Evolutionary conservation across 1,140 invertebrate genomes (phyloP).

Genomic region (Amphibalanus amphitrite): DNA sequence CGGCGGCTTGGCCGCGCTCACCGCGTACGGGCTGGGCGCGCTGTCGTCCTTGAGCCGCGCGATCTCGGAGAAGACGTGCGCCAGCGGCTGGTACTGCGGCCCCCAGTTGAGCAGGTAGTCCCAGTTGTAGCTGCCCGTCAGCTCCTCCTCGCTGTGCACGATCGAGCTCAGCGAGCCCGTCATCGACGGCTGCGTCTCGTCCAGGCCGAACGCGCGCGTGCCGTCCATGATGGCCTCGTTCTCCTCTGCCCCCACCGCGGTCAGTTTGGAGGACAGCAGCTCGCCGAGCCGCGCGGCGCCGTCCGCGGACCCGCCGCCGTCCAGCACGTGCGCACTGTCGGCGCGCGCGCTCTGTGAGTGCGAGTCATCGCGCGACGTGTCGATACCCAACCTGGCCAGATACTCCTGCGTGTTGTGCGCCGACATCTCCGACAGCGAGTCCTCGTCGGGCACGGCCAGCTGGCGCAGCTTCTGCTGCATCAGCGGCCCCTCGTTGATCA

Average conservation of each 20-base stretch:
- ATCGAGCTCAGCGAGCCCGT: constrained; percentile 87
- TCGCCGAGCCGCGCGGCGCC: constrained; percentile 57
- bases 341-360: constrained; percentile 60
- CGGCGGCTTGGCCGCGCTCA: constrained; percentile 40
- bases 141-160: constrained; percentile 81
- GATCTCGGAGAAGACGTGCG: constrained; percentile 94
- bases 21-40: constrained; percentile 43
- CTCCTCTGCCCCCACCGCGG: constrained; percentile 42
- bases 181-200: constrained; percentile 58
- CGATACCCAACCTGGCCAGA: constrained; percentile 77
- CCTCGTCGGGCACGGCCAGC: constrained; percentile 55
- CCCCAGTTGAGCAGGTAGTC: constrained; percentile 95
- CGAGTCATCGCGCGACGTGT: constrained; percentile 36
- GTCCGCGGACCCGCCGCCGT: constrained; percentile 42
- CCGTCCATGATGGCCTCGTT: constrained; percentile 31
- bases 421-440: constrained; percentile 71
- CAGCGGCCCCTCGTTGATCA: constrained; percentile 79
- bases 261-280: constrained; percentile 74
- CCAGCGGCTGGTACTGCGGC: constrained; percentile 88
- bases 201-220: constrained; percentile 35
- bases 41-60: constrained; percentile 86
- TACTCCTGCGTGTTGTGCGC: constrained; percentile 95
- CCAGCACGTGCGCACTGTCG: no score
- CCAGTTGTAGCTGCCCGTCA: constrained; percentile 97
- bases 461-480: constrained; percentile 36